A percentile compares a stretch with the other conserved stretches of the same genome.
Evolutionary conservation across 2,888 invertebrate species (phyloP).

Genomic region (Euplagia quadripunctaria): DNA sequence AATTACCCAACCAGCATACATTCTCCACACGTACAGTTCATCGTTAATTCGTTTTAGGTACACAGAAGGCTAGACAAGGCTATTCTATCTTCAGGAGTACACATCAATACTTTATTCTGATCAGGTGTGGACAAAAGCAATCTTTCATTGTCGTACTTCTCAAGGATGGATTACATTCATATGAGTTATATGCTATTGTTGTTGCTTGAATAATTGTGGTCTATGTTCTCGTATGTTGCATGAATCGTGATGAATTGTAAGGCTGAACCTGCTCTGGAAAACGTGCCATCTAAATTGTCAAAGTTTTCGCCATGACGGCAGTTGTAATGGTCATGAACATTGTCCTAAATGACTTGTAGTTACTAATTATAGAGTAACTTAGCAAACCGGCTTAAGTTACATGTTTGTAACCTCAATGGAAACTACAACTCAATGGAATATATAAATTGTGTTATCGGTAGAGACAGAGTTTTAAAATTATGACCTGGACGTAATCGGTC

Average conservation of each 20-base stretch:
- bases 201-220: neutral
- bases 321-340: neutral
- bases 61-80: slow-evolving; percentile 47
- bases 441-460: too few relatives aligned
- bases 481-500: too few relatives aligned
- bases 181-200: slow-evolving; percentile 49
- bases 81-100: slow-evolving; percentile 39
- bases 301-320: neutral
- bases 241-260: neutral
- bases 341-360: too few relatives aligned
- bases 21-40: slow-evolving; percentile 44
- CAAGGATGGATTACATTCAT: slow-evolving; percentile 44
- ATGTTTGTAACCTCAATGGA: neutral
- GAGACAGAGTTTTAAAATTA: too few relatives aligned
- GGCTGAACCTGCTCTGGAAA: neutral
- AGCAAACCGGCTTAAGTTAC: neutral
- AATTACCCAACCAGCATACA: slow-evolving; percentile 42
- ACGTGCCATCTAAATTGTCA: neutral
- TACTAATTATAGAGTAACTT: neutral
- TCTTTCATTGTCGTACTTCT: slow-evolving; percentile 54
- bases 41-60: slow-evolving; percentile 47
- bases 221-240: neutral
- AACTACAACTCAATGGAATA: too few relatives aligned
- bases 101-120: slow-evolving; percentile 45
- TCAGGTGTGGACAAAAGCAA: slow-evolving; percentile 39